These are phyloP conservation scores for Drosophila rhopaloa DNA, from an alignment of 1,140 invertebrate species.

Conservation along the genomic window DNA sequence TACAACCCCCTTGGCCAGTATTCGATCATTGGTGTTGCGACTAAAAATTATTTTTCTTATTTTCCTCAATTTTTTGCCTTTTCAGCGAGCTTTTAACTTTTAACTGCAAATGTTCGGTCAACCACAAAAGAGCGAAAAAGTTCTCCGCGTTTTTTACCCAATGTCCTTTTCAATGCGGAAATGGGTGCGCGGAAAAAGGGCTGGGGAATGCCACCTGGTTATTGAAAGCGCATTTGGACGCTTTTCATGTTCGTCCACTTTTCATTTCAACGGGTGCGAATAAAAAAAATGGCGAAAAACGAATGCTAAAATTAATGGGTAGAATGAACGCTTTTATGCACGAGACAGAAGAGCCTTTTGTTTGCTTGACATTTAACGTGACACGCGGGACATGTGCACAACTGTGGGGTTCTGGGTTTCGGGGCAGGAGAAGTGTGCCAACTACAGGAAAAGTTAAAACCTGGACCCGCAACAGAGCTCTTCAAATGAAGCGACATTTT, in stretches of 20 bases:
- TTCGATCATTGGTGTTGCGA: constrained; percentile 56
- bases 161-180: constrained; percentile 25
- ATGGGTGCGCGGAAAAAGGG: constrained; percentile 1
- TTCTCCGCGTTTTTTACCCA: constrained; percentile 26
- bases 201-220: constrained; percentile 51
- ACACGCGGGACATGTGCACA: constrained; percentile 69
- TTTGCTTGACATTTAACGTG: constrained; percentile 78
- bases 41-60: constrained; percentile 18
- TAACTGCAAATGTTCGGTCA: constrained; percentile 57
- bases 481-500: constrained; percentile 61
- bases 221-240: constrained; percentile 58
- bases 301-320: constrained; percentile 69
- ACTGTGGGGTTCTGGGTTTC: constrained; percentile 8
- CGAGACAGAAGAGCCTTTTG: constrained; percentile 63
- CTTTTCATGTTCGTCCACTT: constrained; percentile 51
- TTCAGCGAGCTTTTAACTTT: constrained; percentile 45
- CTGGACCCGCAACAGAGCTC: constrained; percentile 13
- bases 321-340: constrained; percentile 63
- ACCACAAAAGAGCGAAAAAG: constrained; percentile 52
- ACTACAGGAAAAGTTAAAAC: constrained; percentile 55
- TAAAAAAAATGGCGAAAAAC: constrained; percentile 16
- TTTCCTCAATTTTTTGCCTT: constrained; percentile 38
- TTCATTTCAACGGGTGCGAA: constrained; percentile 50
- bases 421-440: constrained; percentile 24
- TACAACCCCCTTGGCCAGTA: neutral